These are phyloP conservation scores for Magallana gigas DNA, from an alignment of 1,140 invertebrate genomes.

Conservation along the genomic window DNA sequence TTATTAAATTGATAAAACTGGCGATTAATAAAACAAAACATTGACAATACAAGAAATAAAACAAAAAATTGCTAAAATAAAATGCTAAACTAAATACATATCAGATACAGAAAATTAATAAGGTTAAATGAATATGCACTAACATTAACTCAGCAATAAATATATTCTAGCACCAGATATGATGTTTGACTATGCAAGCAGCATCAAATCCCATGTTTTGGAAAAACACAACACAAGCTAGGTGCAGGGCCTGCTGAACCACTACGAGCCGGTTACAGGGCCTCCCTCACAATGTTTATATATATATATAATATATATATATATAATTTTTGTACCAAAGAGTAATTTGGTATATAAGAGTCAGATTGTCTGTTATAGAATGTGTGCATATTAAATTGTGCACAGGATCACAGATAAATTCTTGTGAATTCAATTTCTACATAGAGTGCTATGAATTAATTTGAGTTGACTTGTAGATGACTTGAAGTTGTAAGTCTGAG, in stretches of 20 bases:
- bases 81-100: slow-evolving; percentile 5
- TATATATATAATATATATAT: no score
- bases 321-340: background rate
- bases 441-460: slow-evolving; percentile 1
- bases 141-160: slow-evolving; percentile 21
- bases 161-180: slow-evolving; percentile 27
- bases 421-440: background rate
- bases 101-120: slow-evolving; percentile 32
- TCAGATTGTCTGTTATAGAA: slow-evolving; percentile 11
- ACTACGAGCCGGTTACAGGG: slow-evolving; percentile 12
- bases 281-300: background rate
- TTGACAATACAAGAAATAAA: slow-evolving; percentile 31
- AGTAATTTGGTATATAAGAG: background rate
- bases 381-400: slow-evolving; percentile 6
- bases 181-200: slow-evolving; percentile 22
- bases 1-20: slow-evolving; percentile 24
- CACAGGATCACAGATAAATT: slow-evolving; percentile 22
- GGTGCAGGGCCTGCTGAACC: slow-evolving; percentile 19
- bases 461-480: slow-evolving; percentile 30
- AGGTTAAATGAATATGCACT: slow-evolving; percentile 31
- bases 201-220: slow-evolving; percentile 25
- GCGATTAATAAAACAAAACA: slow-evolving; percentile 6
- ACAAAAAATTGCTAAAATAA: background rate
- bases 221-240: slow-evolving; percentile 32
- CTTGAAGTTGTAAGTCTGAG: slow-evolving; percentile 33